A percentile compares a stretch with the other conserved stretches of the same genome.
These are phyloP conservation scores for Macrosteles quadrilineatus DNA, from an alignment of 1,140 invertebrate species.

Conservation along the genomic window DNA sequence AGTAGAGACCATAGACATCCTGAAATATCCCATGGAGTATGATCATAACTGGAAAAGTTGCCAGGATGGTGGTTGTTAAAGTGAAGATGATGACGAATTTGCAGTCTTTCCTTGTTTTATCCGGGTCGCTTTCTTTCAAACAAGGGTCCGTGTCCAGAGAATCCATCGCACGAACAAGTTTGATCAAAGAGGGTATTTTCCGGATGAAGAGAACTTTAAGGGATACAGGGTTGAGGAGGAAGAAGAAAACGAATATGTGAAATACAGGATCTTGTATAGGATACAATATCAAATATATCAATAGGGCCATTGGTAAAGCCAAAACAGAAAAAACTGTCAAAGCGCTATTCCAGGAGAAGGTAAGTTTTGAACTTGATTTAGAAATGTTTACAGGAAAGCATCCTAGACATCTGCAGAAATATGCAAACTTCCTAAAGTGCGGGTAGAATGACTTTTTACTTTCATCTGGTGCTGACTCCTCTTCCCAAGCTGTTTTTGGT, in stretches of 20 bases:
- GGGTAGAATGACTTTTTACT: neutral
- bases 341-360: neutral
- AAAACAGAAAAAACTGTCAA: neutral
- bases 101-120: neutral
- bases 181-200: neutral
- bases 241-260: neutral
- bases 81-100: neutral
- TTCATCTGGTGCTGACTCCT: neutral
- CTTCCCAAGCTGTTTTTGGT: neutral
- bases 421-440: neutral
- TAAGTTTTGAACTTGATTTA: neutral
- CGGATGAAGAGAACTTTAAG: neutral
- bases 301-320: neutral
- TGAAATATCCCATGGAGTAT: neutral
- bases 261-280: neutral
- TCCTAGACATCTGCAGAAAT: neutral
- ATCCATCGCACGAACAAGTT: neutral
- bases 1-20: neutral
- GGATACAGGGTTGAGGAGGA: neutral
- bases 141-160: neutral
- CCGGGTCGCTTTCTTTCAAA: neutral
- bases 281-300: neutral
- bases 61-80: neutral
- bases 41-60: neutral
- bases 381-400: neutral